Base-by-base conservation (phyloP, 2,888 invertebrate species). In the Trachelus troglodyta region DNA sequence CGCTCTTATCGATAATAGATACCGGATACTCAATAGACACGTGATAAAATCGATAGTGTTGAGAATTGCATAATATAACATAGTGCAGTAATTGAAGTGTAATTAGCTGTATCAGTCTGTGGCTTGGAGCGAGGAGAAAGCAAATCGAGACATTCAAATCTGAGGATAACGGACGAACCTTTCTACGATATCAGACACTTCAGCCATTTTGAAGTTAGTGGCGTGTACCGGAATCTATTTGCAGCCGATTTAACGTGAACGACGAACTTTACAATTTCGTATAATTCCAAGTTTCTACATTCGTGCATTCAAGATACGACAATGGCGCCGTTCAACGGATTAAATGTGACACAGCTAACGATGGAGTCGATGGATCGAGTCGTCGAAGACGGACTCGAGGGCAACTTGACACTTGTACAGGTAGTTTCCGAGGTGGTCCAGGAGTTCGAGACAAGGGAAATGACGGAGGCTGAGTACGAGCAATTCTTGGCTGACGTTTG, bases 401-500 rank as follows among this genome's bases (percentile, higher is more conserved):
- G 68, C 4, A 79, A 79, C 35, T 40, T 78, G 31, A 75, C 79
- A 30, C 75, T 76, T 12, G 78, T 78, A 12, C 78, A 79, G 76
- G 79, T 81, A 34, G 75, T 81, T 2, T 77, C 80, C 12, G 75
- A 79, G 56, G 75, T 79, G 69, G 79, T 77, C 6, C 78, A 81
- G 69, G 79, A 79, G 56, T 75, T 79, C 12, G 80, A 79, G 56
- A 75, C 68, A 12, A 68, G 75, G 31, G 81, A 81, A 69, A 75
- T 78, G 76, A 75, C 82, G 0, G 93, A 93, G 83, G 92, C 90
- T 11, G 93, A 93, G 81, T 93, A 94, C 84, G 93, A 94, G 78
- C 92, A 93, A 80, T 93, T 94, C 81, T 91, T 94, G 79, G 93
- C 94, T 77, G 94, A 94, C 86, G 93, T 94, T 77, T 94, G 94